phyloP scores from a whole-genome alignment of 1,140 invertebrate genomes.

The Aphelenchoides avenae region DNA sequence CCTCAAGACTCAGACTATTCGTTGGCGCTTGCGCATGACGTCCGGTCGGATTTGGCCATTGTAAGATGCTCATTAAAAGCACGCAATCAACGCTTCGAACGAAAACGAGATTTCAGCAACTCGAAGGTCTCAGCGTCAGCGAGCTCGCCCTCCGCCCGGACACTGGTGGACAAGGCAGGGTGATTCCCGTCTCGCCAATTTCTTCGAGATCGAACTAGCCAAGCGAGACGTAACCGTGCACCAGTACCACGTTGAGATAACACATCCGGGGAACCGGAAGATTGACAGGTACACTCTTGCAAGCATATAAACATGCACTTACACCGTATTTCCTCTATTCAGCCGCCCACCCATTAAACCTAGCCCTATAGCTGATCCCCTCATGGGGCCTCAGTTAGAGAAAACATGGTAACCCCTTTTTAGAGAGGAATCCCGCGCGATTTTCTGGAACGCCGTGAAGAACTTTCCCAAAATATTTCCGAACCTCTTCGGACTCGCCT shows the following conservation, averaged over 20 bases:
- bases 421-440: constrained; percentile 39
- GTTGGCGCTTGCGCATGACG: too few relatives aligned
- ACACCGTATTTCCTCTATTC: too few relatives aligned
- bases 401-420: constrained; percentile 20
- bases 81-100: too few relatives aligned
- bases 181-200: constrained; percentile 17
- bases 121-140: too few relatives aligned
- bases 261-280: constrained; percentile 2
- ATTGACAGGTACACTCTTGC: constrained; percentile 11
- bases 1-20: too few relatives aligned
- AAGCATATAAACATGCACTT: too few relatives aligned
- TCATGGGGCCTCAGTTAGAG: neutral
- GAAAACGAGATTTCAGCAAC: too few relatives aligned
- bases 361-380: neutral
- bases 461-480: constrained; percentile 32
- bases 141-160: constrained; percentile 9
- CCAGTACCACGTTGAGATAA: constrained; percentile 17
- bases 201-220: constrained; percentile 4
- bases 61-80: too few relatives aligned
- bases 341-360: too few relatives aligned
- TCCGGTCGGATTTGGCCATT: too few relatives aligned
- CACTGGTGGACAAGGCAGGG: constrained; percentile 4
- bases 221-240: constrained; percentile 2
- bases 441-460: constrained; percentile 41
- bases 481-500: constrained; percentile 38